Conservation (phyloP, 2,113 vertebrate genomes). For the Ascaphus truei region DNA sequence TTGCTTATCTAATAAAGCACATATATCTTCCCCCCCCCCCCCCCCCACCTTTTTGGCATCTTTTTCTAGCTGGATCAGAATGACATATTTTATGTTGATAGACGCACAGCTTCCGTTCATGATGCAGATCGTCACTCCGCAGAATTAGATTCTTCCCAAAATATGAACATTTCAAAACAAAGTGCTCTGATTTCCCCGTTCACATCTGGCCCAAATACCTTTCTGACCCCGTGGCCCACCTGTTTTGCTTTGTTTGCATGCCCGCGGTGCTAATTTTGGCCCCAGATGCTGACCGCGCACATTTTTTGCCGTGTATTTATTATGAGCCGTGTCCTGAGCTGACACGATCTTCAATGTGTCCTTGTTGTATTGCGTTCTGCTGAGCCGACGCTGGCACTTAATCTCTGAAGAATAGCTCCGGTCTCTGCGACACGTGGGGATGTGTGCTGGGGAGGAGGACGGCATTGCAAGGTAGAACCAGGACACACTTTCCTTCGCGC, state of each 20-base stretch:
- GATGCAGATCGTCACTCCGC: not conserved
- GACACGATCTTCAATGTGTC: not conserved
- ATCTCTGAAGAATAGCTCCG: too few relatives aligned
- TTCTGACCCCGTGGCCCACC: not conserved
- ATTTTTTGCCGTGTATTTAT: not conserved
- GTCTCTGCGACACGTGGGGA: too few relatives aligned
- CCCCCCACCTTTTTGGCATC: too few relatives aligned
- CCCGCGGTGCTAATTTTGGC: conserved; percentile 1
- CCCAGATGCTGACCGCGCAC: not conserved
- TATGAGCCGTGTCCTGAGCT: not conserved
- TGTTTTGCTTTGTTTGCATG: not conserved
- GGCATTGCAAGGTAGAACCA: too few relatives aligned
- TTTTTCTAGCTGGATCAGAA: not conserved
- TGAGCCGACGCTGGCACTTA: not conserved
- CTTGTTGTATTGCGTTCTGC: not conserved
- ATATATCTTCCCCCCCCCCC: too few relatives aligned
- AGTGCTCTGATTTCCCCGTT: not conserved
- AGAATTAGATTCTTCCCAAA: conserved; percentile 15
- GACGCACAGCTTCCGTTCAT: not conserved
- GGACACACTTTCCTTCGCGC: too few relatives aligned
- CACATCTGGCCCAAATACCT: not conserved
- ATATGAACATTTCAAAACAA: conserved; percentile 11
- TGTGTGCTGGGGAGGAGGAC: too few relatives aligned
- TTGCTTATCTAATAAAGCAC: too few relatives aligned
- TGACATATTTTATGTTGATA: not conserved